A percentile compares a stretch with the other conserved stretches of the same genome.
Evolutionary conservation across 2,888 invertebrate genomes (phyloP).

Genomic region (Formica aserva): DNA sequence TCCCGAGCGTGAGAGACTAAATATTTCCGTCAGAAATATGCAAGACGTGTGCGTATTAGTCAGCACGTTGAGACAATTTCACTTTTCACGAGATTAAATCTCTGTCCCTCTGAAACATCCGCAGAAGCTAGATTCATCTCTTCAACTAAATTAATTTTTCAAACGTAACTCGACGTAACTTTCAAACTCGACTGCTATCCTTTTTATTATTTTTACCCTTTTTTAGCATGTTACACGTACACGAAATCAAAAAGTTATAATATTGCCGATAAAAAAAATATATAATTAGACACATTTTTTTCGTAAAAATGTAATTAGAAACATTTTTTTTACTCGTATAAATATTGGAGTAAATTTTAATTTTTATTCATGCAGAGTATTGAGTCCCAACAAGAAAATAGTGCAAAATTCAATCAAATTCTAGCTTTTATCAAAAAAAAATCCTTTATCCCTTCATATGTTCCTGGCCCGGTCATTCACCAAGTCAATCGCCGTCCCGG

Average conservation of each 20-base stretch:
- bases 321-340: not conserved
- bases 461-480: slow-evolving; percentile 67
- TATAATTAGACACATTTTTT: not conserved
- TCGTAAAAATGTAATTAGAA: not conserved
- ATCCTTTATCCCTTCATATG: not conserved
- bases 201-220: not conserved
- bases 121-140: not conserved
- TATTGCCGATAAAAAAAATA: not conserved
- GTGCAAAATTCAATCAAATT: not conserved
- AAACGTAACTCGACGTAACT: not conserved
- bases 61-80: slow-evolving; percentile 14
- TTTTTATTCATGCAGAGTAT: not conserved
- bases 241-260: not conserved
- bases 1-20: slow-evolving; percentile 27
- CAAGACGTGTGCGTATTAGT: slow-evolving; percentile 18
- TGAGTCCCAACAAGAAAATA: not conserved
- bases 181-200: not conserved
- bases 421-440: not conserved
- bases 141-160: not conserved
- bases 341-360: not conserved
- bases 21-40: slow-evolving; percentile 35
- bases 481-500: slow-evolving; percentile 62
- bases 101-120: not conserved
- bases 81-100: not conserved
- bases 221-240: not conserved